phyloP scores from a whole-genome alignment of 2,888 invertebrate genomes.

The Dicranocentrus wangi region DNA sequence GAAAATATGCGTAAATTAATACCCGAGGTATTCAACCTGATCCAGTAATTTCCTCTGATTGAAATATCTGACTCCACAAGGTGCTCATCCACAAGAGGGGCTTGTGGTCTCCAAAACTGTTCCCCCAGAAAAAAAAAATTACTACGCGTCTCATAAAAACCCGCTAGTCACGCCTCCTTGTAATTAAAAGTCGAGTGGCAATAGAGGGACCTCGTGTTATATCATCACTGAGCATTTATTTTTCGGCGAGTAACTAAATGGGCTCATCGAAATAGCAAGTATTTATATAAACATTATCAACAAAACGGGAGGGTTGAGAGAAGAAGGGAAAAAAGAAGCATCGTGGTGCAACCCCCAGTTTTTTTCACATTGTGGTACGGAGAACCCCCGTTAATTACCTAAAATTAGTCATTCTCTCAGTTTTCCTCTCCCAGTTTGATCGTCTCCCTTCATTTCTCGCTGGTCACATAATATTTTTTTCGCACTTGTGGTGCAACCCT shows the following conservation, averaged over 20 bases:
- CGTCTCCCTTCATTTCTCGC: background rate
- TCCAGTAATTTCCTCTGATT: background rate
- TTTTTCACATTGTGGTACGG: background rate
- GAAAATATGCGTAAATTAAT: constrained; percentile 14
- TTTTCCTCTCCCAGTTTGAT: background rate
- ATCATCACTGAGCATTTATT: too few species aligned
- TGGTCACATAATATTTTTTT: too few species aligned
- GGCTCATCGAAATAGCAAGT: background rate
- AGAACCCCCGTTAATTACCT: background rate
- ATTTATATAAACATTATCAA: constrained; percentile 1
- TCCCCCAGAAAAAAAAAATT: background rate
- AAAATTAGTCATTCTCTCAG: constrained; percentile 4
- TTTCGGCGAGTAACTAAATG: background rate
- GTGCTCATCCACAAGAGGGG: background rate
- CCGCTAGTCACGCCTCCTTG: constrained; percentile 1
- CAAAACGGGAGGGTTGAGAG: too few species aligned
- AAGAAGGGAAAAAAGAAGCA: too few species aligned
- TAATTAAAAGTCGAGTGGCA: background rate
- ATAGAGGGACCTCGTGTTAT: background rate
- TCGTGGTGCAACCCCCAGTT: too few species aligned
- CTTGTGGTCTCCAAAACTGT: too few species aligned
- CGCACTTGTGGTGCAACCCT: background rate
- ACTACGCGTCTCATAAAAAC: background rate
- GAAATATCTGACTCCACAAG: background rate
- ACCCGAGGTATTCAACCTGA: background rate